Evolutionary conservation across 2,113 vertebrate species (phyloP).

Genomic region (Fregetta grallaria): DNA sequence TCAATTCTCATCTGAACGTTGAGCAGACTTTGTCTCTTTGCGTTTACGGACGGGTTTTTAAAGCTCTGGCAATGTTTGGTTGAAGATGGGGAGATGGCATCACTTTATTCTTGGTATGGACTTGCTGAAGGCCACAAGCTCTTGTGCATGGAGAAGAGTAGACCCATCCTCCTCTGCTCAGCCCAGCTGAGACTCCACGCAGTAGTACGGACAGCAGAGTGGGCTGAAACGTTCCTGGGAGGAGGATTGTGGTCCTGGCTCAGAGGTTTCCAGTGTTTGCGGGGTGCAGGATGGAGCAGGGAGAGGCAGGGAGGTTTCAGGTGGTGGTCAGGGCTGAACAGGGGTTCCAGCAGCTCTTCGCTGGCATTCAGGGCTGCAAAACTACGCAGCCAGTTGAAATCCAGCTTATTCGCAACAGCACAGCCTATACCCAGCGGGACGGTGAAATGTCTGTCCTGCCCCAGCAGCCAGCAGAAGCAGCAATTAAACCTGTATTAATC

Average conservation of each 20-base stretch:
- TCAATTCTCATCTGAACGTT: accelerated
- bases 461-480: not conserved
- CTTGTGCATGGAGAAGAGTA: accelerated
- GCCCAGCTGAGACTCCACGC: not conserved
- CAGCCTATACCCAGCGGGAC: not conserved
- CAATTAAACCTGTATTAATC: not conserved
- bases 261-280: too few species aligned
- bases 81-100: not conserved
- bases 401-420: not conserved
- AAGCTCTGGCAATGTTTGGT: not conserved
- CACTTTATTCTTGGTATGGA: accelerated
- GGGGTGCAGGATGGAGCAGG: not conserved
- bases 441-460: not conserved
- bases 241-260: not conserved
- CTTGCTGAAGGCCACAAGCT: not conserved
- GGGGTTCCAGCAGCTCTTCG: not conserved
- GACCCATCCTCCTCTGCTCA: not conserved
- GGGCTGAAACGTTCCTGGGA: not conserved
- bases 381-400: not conserved
- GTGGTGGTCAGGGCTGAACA: not conserved
- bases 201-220: accelerated
- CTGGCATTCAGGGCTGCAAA: not conserved
- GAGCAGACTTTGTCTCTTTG: not conserved
- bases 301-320: not conserved
- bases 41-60: accelerated